phyloP scores from a whole-genome alignment of 2,797 vertebrate genomes.

The Cichlasoma orientale region DNA sequence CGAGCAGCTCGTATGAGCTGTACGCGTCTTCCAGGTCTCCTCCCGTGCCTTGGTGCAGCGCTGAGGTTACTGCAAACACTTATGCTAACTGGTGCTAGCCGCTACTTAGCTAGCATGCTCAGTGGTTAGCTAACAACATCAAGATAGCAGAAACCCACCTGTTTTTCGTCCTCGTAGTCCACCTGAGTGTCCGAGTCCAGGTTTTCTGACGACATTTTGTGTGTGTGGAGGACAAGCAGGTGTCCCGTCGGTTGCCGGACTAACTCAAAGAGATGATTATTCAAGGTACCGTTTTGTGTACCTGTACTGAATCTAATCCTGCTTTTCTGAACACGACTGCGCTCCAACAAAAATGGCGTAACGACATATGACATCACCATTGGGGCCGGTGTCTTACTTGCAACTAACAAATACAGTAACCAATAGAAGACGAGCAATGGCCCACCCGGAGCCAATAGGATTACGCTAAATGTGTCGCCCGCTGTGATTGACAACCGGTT shows the following conservation, averaged over 20 bases:
- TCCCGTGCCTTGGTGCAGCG: neutral
- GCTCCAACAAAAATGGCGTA: conserved; percentile 83
- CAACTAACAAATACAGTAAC: conserved; percentile 69
- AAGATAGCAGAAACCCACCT: conserved; percentile 75
- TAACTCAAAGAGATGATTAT: conserved; percentile 6
- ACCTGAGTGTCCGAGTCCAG: conserved; percentile 80
- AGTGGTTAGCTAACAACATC: conserved; percentile 56
- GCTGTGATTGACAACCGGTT: conserved; percentile 45
- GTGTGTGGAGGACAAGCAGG: conserved; percentile 25
- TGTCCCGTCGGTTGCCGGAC: conserved; percentile 36
- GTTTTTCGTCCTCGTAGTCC: conserved; percentile 84
- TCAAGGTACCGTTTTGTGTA: conserved; percentile 34
- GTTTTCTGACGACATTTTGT: conserved; percentile 81
- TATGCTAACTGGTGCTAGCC: conserved; percentile 54
- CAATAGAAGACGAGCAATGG: conserved; percentile 35
- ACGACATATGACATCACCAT: conserved; percentile 71
- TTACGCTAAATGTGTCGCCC: accelerated
- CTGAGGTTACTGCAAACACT: conserved; percentile 33
- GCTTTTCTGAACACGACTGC: conserved; percentile 70
- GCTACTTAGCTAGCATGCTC: conserved; percentile 55
- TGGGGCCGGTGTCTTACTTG: neutral
- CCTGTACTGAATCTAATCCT: conserved; percentile 62
- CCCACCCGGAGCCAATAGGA: conserved; percentile 14
- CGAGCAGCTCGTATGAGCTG: neutral
- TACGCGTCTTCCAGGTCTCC: neutral